Evolutionary conservation across 2,888 invertebrate genomes (phyloP), one percentile per base, ranked within the genome.

Genomic region (Xylota sylvarum): DNA sequence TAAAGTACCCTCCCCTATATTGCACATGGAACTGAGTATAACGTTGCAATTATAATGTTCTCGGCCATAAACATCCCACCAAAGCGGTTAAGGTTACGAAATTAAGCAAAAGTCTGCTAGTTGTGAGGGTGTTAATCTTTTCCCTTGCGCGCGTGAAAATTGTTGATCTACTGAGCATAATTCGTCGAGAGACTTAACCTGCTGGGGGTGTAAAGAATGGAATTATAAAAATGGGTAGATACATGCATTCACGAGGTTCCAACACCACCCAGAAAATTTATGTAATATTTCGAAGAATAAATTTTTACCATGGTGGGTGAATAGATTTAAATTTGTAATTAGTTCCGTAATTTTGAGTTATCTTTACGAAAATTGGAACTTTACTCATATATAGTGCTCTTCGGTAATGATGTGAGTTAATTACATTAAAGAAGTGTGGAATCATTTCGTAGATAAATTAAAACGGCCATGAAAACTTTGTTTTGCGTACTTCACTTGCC

Each of bases 81-180:
- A 37, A 46, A 56, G 43, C 23, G 30, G 46, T 55, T 48, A 52
- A 65, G 64, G 70, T 35, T 77, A 56, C 30, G 19, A 64, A 70
- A 72, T 70, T 67, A 23, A 52, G 50, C 32, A 56, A 35, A 37
- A 12, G 65, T 50, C 12, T 40, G 23, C 27, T 62, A 19, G 17
- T 67, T 30, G 6, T 7, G 7, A 56, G 30, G 62, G 62, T 70
- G 62, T 55, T 70, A 62, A 55, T 46, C 60, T n/a, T 60, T 48
- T 46, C 35, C 32, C 27, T 27, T 19, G 40, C 12, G 40, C 6
- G 19, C 40, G 9, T 19, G 10, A 27, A 58, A n/a, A 7, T 37
- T 52, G 40, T 55, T 23, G 14, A 40, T 52, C 4, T 52, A 50
- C 35, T 19, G 14, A 48, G 30, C 14, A 32, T 37, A 65, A 37